Evolutionary conservation across 1,140 invertebrate species (phyloP).

Genomic region (Thaumetopoea pityocampa): DNA sequence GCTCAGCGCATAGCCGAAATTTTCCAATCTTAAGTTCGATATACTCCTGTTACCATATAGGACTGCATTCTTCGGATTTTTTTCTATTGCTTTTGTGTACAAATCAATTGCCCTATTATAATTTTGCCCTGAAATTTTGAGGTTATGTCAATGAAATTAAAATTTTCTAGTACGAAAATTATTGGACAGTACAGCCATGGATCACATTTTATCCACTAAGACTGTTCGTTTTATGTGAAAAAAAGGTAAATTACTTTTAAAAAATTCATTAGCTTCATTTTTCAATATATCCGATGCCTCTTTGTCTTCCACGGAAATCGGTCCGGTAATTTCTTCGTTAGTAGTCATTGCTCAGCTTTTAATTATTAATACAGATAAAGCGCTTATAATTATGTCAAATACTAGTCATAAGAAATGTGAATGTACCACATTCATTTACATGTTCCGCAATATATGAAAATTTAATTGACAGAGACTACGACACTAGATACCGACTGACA

Average conservation of each 20-base stretch:
- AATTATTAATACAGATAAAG: conserved; percentile 37
- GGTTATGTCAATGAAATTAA: conserved; percentile 45
- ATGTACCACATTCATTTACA: conserved; percentile 44
- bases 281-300: conserved; percentile 62
- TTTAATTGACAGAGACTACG: conserved; percentile 43
- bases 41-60: conserved; percentile 97
- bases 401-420: conserved; percentile 50
- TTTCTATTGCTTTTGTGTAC: conserved; percentile 94
- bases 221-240: not conserved
- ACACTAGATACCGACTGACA: too few relatives aligned
- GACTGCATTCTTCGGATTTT: conserved; percentile 88
- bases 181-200: too few relatives aligned
- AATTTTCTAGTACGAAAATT: too few relatives aligned
- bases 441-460: conserved; percentile 53
- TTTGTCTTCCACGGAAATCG: conserved; percentile 55
- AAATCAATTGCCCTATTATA: conserved; percentile 92
- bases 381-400: conserved; percentile 27
- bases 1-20: conserved; percentile 93
- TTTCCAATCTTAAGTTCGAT: conserved; percentile 93
- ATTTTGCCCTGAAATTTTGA: conserved; percentile 85
- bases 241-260: conserved; percentile 54
- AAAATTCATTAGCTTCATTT: conserved; percentile 69
- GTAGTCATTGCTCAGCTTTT: conserved; percentile 42
- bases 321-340: conserved; percentile 51
- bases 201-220: too few relatives aligned